These are phyloP conservation scores for Hedychridium roseum DNA, from an alignment of 2,888 invertebrate species.

Conservation along the genomic window DNA sequence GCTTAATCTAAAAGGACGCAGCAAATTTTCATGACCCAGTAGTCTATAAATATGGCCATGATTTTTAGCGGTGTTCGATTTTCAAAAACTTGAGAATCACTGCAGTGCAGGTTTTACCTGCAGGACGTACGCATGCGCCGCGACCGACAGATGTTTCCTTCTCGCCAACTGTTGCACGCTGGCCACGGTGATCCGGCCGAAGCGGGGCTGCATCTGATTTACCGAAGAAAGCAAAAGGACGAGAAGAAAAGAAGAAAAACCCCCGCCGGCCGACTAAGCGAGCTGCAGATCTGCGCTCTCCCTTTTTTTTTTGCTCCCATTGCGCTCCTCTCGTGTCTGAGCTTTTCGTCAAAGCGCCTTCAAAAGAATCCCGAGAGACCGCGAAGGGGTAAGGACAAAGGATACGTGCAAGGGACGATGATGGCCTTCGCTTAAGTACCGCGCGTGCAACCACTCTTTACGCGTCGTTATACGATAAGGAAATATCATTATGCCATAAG, in stretches of 20 bases:
- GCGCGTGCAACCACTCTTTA: slow-evolving; percentile 14
- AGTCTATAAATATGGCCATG: no score
- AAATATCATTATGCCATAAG: no score
- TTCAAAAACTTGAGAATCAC: slow-evolving; percentile 53
- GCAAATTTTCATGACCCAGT: no score
- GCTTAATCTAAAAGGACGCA: no score
- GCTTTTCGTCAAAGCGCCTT: no score
- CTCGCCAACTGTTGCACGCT: slow-evolving; percentile 59
- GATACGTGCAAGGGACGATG: no score
- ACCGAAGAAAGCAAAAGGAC: slow-evolving; percentile 40
- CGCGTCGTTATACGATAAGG: slow-evolving; percentile 22
- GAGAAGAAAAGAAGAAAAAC: slow-evolving; percentile 30
- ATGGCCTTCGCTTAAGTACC: slow-evolving; percentile 14
- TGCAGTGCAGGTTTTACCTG: slow-evolving; percentile 51
- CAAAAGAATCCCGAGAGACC: no score
- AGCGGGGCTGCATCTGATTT: slow-evolving; percentile 52
- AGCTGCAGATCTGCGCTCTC: background rate
- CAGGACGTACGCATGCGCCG: slow-evolving; percentile 48
- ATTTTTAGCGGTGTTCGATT: no score
- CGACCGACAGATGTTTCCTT: slow-evolving; percentile 59
- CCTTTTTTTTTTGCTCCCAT: background rate
- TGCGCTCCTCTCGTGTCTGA: background rate
- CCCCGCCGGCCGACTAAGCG: slow-evolving; percentile 4
- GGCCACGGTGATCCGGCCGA: slow-evolving; percentile 33
- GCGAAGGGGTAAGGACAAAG: no score